Evolutionary conservation across 1,140 invertebrate species (phyloP).

Genomic region (Sesamia nonagrioides): DNA sequence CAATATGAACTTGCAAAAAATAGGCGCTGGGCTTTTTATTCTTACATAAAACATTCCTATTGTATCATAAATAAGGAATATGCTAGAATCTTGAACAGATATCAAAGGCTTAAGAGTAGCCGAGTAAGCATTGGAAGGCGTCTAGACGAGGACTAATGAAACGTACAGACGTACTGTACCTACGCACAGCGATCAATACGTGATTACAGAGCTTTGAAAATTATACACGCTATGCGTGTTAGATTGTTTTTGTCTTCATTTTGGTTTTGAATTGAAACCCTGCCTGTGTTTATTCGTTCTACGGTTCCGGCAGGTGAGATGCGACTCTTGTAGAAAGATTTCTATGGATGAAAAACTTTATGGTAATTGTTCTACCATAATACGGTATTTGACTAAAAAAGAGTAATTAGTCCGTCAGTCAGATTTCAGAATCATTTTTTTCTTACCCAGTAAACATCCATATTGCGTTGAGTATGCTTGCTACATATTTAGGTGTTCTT

Average conservation of each 20-base stretch:
- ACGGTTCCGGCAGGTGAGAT: too few species aligned
- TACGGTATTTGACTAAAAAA: too few species aligned
- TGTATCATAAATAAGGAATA: constrained; percentile 1
- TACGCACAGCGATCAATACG: constrained; percentile 21
- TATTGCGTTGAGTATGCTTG: too few species aligned
- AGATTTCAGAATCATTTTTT: too few species aligned
- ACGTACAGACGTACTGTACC: constrained; percentile 8
- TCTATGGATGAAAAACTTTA: too few species aligned
- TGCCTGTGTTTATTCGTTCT: too few species aligned
- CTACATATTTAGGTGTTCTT: too few species aligned
- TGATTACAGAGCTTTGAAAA: constrained; percentile 9
- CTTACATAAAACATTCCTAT: not conserved
- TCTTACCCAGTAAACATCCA: too few species aligned
- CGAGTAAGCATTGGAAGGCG: not conserved
- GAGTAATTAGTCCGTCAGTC: too few species aligned
- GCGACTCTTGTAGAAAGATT: too few species aligned
- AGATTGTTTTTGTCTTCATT: not conserved
- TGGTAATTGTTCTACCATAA: too few species aligned
- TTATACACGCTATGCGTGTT: not conserved
- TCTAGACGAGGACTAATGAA: constrained; percentile 26
- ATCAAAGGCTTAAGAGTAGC: not conserved
- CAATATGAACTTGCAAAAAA: not conserved
- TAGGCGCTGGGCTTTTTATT: not conserved
- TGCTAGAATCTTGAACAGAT: constrained; percentile 8
- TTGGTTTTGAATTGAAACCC: too few species aligned